These are phyloP conservation scores for Sinocyclocheilus maitianheensis DNA, from an alignment of 2,113 vertebrate genomes.

Conservation along the genomic window DNA sequence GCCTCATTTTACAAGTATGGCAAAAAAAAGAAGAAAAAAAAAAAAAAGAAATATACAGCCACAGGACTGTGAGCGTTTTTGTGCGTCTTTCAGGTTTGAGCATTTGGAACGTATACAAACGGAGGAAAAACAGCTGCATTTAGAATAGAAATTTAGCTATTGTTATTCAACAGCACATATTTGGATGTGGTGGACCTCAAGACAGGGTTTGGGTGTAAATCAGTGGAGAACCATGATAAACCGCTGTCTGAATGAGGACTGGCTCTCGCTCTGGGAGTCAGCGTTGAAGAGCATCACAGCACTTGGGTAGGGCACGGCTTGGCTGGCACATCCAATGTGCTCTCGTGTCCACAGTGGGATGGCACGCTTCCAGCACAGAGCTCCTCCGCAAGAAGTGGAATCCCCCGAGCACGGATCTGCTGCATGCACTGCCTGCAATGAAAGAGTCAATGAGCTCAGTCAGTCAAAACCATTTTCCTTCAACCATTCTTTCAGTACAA, in stretches of 20 bases:
- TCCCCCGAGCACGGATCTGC: slow-evolving; percentile 78
- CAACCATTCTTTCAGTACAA: not conserved
- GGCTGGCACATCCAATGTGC: slow-evolving; percentile 79
- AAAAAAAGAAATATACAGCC: not conserved
- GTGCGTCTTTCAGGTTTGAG: slow-evolving; percentile 25
- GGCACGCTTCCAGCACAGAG: slow-evolving; percentile 73
- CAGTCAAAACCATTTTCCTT: not conserved
- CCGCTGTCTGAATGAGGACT: not conserved
- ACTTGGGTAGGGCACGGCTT: slow-evolving; percentile 82
- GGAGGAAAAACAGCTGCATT: slow-evolving; percentile 14
- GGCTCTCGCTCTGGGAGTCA: not conserved
- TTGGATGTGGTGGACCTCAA: not conserved
- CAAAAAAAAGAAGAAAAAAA: too few relatives aligned
- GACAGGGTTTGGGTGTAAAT: not conserved
- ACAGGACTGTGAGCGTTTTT: not conserved
- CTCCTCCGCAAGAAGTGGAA: slow-evolving; percentile 75
- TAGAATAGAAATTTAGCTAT: not conserved
- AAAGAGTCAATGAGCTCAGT: not conserved
- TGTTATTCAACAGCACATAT: not conserved
- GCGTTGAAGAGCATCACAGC: slow-evolving; percentile 64
- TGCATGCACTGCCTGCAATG: slow-evolving; percentile 86
- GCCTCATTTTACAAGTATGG: slow-evolving; percentile 31
- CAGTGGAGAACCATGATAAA: not conserved
- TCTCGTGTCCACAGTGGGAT: slow-evolving; percentile 86
- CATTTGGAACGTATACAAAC: not conserved